A percentile compares a stretch with the other conserved stretches of the same genome.
These are phyloP conservation scores for Onychostoma macrolepis DNA, from an alignment of 2,113 vertebrate genomes.

Conservation along the genomic window DNA sequence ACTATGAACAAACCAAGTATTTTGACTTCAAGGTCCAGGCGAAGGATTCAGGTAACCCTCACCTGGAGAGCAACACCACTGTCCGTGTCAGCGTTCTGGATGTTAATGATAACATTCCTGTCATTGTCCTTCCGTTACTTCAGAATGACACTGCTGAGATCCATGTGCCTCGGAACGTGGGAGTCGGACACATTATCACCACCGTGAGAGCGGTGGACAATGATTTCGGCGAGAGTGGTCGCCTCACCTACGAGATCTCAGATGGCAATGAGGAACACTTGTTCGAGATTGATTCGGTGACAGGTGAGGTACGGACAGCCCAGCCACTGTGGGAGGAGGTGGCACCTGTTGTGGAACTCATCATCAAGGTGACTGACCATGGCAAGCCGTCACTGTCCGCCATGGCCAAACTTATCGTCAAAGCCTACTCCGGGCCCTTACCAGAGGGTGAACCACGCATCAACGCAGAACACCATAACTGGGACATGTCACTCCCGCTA, in stretches of 20 bases:
- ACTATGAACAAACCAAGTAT: conserved; percentile 97
- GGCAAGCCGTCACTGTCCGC: conserved; percentile 94
- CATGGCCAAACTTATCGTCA: conserved; percentile 91
- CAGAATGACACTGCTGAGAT: conserved; percentile 97
- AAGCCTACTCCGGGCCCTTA: conserved; percentile 88
- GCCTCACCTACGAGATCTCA: conserved; percentile 95
- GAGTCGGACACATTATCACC: conserved; percentile 92
- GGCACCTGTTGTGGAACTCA: conserved; percentile 90
- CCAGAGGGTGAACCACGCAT: conserved; percentile 89
- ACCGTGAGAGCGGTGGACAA: conserved; percentile 93
- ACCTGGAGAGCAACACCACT: conserved; percentile 93
- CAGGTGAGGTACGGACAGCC: conserved; percentile 91
- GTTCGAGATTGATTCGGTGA: conserved; percentile 93
- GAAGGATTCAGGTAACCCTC: conserved; percentile 93
- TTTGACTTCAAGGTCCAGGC: conserved; percentile 97
- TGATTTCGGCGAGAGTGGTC: conserved; percentile 95
- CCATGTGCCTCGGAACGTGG: conserved; percentile 94
- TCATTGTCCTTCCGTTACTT: conserved; percentile 90
- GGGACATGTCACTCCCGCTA: conserved; percentile 96
- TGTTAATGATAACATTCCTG: conserved; percentile 97
- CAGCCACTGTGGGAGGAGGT: conserved; percentile 96
- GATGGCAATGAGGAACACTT: conserved; percentile 96
- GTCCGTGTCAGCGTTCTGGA: conserved; percentile 92
- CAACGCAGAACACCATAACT: conserved; percentile 90
- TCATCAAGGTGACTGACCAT: conserved; percentile 94